Base-by-base conservation (phyloP, 2,113 vertebrate species). In the Bujurquina vittata region DNA sequence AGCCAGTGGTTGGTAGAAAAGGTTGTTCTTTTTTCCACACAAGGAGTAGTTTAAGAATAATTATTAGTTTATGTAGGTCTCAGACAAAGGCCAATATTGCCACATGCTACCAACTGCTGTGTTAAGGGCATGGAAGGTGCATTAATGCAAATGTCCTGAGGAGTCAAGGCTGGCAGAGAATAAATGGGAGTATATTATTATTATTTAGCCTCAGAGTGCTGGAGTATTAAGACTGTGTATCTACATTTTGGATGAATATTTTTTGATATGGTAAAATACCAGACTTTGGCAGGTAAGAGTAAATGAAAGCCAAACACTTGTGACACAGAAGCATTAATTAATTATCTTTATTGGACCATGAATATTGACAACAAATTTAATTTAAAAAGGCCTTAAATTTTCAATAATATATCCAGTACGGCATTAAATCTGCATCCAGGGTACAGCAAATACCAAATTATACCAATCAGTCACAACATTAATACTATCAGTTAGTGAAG, bases 101-200 rank as follows among this genome's bases (percentile, higher is more conserved):
- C 4, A 77, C 29, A 31, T 20, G 58, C 55, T 56, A 69, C 80
- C 18, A 29, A 14, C 63, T 87, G 46, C 35, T 72, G n/a, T 62
- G 83, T 63, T 29, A 37, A 91, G 80, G 58, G 37, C 73, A 79
- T 10, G 18, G 26, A 78, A 26, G 75, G 81, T 84, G 57, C 17
- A 62, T 80, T 80, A 63, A 29, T 59, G 67, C 75, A 46, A 75
- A 18, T 49, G 57, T 75, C 63, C 59, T 69, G 15, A 6, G 60
- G 52, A 74, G 81, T 74, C 75, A 37, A 17, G 9, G 29, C 33
- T 11, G 72, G 54, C 57, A 78, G 58, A 79, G 23, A 75, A 77
- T 67, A 35, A 73, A 46, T 65, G 31, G 58, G 52, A 83, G 46
- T 73, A 79, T 23, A 84, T 46, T 46, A 29, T 31, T 77, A n/a